Evolutionary conservation across 2,888 invertebrate genomes (phyloP), one percentile per base, ranked within the genome.

Genomic region (Cryptocephalus moraei): DNA sequence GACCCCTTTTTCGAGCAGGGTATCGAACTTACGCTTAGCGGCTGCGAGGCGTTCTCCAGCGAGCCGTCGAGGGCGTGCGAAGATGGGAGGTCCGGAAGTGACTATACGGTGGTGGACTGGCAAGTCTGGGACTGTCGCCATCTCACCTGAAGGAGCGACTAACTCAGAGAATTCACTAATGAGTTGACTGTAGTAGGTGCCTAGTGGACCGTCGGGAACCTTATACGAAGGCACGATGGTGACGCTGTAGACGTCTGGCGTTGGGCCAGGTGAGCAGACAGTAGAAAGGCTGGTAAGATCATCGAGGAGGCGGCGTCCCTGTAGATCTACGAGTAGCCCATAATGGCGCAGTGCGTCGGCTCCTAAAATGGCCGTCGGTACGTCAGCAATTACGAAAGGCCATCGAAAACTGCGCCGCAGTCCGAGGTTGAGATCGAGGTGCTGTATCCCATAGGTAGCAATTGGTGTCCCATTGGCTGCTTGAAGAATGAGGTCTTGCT

Each of bases 1-100:
- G 6, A n/a, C n/a, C n/a, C n/a, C n/a, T n/a, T n/a, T n/a, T n/a
- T n/a, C 45, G 8, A 63, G 33, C 61, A 66, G 42, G 6, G 11
- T 31, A 4, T 61, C 49, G 46, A 64, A 66, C n/a, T n/a, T n/a
- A n/a, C n/a, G 32, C 42, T 62, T 60, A 1, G 1, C n/a, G n/a
- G n/a, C n/a, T n/a, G n/a, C n/a, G n/a, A n/a, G n/a, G n/a, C n/a
- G n/a, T n/a, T n/a, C n/a, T n/a, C n/a, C n/a, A n/a, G n/a, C n/a
- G n/a, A n/a, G n/a, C n/a, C n/a, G n/a, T n/a, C n/a, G n/a, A n/a
- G 64, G 53, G 41, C 53, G 51, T 6, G 54, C 36, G 32, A 46
- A 46, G 4, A 62, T n/a, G n/a, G n/a, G n/a, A n/a, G n/a, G n/a
- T n/a, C n/a, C n/a, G n/a, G n/a, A n/a, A n/a, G n/a, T n/a, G n/a